Base-by-base conservation (phyloP, 2,888 invertebrate species). In the Lissonota sp. region DNA sequence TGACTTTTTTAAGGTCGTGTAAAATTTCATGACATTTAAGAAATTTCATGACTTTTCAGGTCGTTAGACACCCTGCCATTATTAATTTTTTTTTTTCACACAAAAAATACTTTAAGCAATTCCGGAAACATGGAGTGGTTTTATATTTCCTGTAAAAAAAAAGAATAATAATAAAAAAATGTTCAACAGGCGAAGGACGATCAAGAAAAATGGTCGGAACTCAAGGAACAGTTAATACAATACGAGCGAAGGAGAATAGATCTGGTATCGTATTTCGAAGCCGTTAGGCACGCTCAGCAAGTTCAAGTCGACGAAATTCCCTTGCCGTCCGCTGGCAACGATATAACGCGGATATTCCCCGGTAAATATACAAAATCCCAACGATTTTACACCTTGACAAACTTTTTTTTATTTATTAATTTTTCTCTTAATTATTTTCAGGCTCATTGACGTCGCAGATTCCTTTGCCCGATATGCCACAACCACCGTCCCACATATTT, bases 241-340 rank as follows among this genome's bases (percentile, higher is more conserved):
- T 99, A 99, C 93, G 98, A 99, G 90, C 96, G 97, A 89, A 95
- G 97, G 85, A 94, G 98, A 84, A 95, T 96, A 80, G 96, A 97
- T 92, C 94, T 99, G 82, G 97, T 98, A 77, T 96, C 97, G 39
- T 98, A 98, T 92, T 99, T 96, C 93, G 99, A 99, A 91, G 98
- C 99, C 76, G 99, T 99, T 0, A 97, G 97, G 90, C 97, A 97
- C 92, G 99, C 99, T 0, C 98, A 99, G 91, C 97, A 97, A 88
- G 99, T 99, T 0, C 96, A 97, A 93, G 95, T 99, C 3, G 98
- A 99, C 92, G 98, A 99, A 93, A 99, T 99, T 92, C 99, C 99
- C 3, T 92, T 99, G 77, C 99, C 99, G n/a, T 94, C 95, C 1
- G 87, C 90, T 8, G 92, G 88, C 5, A 88, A 84, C 62, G 92